Conservation (phyloP, 2,797 vertebrate species). For the Sebastes minor region DNA sequence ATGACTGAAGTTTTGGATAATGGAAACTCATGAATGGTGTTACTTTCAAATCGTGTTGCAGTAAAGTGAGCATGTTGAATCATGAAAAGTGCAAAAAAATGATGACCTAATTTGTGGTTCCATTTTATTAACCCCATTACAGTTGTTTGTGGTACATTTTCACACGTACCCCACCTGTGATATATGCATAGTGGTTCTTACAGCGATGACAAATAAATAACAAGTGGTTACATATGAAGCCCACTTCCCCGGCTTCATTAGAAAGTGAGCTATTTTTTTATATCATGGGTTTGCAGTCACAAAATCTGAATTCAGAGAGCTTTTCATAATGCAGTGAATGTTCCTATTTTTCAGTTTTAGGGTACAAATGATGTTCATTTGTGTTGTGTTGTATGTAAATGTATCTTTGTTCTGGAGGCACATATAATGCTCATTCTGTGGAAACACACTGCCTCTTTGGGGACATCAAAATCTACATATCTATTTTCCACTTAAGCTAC, state of each 20-base stretch:
- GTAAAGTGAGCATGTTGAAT: neutral
- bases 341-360: neutral
- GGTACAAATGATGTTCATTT: neutral
- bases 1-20: conserved; percentile 2
- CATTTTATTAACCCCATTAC: neutral
- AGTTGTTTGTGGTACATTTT: neutral
- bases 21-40: conserved; percentile 20
- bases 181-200: neutral
- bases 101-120: neutral
- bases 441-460: neutral
- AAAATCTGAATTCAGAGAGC: neutral
- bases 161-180: neutral
- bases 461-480: neutral
- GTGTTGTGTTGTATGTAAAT: neutral
- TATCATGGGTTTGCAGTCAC: neutral
- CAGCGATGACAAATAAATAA: neutral
- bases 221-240: neutral
- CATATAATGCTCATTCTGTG: neutral
- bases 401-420: neutral
- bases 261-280: neutral
- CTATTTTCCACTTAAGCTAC: neutral
- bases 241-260: neutral
- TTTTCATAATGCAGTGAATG: neutral
- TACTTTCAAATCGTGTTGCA: neutral
- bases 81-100: neutral